Conservation (phyloP, 2,113 vertebrate species). For the Okapia johnstoni region DNA sequence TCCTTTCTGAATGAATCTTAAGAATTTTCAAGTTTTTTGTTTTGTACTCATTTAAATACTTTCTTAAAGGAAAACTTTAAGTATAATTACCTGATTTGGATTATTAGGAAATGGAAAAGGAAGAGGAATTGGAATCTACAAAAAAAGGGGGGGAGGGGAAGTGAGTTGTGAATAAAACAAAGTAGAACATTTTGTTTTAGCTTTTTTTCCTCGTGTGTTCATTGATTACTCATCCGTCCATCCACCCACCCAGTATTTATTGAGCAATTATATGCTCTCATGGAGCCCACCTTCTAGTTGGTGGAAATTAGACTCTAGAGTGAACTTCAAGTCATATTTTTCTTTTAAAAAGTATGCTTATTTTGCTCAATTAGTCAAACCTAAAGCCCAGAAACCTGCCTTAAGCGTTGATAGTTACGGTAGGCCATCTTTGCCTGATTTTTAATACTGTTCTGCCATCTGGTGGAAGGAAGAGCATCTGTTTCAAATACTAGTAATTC, state of each 20-base stretch:
- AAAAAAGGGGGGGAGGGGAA: background rate
- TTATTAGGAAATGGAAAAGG: conserved; percentile 54
- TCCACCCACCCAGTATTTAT: background rate
- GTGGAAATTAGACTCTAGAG: background rate
- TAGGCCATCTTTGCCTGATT: background rate
- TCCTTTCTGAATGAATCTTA: background rate
- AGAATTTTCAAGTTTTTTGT: background rate
- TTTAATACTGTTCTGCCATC: conserved; percentile 40
- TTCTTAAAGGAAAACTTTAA: conserved; percentile 32
- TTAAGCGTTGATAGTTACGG: background rate
- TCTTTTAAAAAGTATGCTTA: background rate
- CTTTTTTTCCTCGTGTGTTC: background rate
- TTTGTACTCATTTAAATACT: conserved; percentile 19
- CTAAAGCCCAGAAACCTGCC: background rate
- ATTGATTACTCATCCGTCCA: background rate
- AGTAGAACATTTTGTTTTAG: background rate
- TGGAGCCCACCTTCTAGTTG: background rate
- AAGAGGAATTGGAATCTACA: conserved; percentile 48
- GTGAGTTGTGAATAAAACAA: background rate
- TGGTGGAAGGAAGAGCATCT: conserved; percentile 29
- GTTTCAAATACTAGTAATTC: background rate
- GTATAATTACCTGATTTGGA: conserved; percentile 63
- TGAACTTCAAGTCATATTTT: background rate
- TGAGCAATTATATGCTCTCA: background rate
- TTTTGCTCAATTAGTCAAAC: background rate